Conservation (phyloP, 2,888 invertebrate genomes). For the Tolmerus cingulatus region DNA sequence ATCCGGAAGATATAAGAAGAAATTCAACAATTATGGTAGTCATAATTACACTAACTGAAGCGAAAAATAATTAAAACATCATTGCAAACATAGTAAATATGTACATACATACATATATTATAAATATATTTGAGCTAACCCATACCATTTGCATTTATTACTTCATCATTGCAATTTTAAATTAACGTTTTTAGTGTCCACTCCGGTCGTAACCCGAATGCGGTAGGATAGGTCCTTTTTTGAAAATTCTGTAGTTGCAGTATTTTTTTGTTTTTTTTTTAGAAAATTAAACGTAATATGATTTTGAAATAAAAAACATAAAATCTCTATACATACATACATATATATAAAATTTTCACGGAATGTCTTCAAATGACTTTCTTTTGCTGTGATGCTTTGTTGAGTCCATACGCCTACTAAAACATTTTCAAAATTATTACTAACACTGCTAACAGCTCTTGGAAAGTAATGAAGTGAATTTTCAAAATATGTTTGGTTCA, state of each 20-base stretch:
- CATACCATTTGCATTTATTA: not conserved
- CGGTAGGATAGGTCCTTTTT: not conserved
- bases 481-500: not conserved
- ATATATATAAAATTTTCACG: not conserved
- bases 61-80: too few relatives aligned
- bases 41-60: too few relatives aligned
- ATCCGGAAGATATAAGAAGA: not conserved
- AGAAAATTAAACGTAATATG: not conserved
- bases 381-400: not conserved
- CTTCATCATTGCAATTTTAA: not conserved
- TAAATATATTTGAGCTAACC: not conserved
- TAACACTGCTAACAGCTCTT: not conserved
- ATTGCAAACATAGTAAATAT: not conserved
- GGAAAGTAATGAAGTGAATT: not conserved
- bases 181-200: not conserved
- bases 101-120: not conserved
- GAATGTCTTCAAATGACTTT: not conserved
- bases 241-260: too few relatives aligned
- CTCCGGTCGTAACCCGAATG: not conserved
- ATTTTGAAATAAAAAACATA: too few relatives aligned
- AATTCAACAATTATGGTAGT: not conserved
- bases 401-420: not conserved
- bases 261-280: not conserved
- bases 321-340: not conserved
- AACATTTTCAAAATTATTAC: not conserved